Percentiles rank a stretch among this genome's conserved stretches.
Conservation (phyloP, 2,888 invertebrate genomes). For the Monopis laevigella region DNA sequence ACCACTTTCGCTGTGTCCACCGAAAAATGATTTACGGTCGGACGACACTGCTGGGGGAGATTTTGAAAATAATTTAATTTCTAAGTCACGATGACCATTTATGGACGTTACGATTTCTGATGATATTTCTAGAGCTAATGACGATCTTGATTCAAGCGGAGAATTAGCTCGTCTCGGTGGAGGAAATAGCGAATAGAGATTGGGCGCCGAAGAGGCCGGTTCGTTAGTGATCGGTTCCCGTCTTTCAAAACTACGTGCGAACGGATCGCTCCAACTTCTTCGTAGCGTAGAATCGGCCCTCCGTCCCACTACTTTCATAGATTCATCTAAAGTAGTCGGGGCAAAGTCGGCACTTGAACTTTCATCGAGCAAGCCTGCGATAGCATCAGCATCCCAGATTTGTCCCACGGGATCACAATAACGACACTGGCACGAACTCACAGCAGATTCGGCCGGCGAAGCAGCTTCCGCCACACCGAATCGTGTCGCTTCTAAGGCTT, state of each 20-base stretch:
- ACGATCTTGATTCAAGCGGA: constrained; percentile 45
- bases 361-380: constrained; percentile 57
- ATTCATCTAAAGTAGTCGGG: constrained; percentile 58
- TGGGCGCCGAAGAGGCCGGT: constrained; percentile 44
- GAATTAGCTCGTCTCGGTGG: constrained; percentile 47
- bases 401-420: constrained; percentile 80
- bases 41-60: constrained; percentile 59
- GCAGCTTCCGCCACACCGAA: constrained; percentile 53
- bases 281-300: constrained; percentile 55
- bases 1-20: constrained; percentile 62
- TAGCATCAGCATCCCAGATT: constrained; percentile 78
- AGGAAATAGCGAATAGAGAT: constrained; percentile 57
- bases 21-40: constrained; percentile 57
- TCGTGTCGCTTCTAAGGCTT: constrained; percentile 57
- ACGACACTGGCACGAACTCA: constrained; percentile 74
- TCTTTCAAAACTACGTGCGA: constrained; percentile 52
- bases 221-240: constrained; percentile 38
- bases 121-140: constrained; percentile 72
- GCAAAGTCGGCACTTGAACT: constrained; percentile 58
- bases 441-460: constrained; percentile 54
- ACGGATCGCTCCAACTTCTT: constrained; percentile 73
- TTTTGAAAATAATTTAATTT: constrained; percentile 80
- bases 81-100: constrained; percentile 80
- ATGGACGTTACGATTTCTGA: constrained; percentile 81
- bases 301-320: constrained; percentile 59